A percentile compares a stretch with the other conserved stretches of the same genome.
Evolutionary conservation across 2,888 invertebrate species (phyloP).

Genomic region (Amorpha juglandis): DNA sequence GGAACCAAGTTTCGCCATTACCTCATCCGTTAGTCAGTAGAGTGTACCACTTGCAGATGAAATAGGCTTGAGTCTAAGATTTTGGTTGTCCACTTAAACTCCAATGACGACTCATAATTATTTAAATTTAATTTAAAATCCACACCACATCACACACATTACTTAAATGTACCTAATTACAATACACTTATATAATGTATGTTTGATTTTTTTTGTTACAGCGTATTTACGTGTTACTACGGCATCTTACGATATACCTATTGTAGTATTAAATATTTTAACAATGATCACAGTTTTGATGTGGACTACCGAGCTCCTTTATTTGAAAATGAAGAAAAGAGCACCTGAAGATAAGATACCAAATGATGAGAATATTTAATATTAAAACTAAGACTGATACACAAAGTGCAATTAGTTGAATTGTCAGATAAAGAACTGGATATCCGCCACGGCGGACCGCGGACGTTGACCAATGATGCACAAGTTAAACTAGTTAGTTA

Average conservation of each 20-base stretch:
- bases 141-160: no score
- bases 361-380: neutral
- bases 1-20: no score
- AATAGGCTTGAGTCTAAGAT: no score
- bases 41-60: no score
- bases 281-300: constrained; percentile 84
- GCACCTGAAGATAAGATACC: constrained; percentile 38
- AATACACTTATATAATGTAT: neutral
- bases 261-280: constrained; percentile 85
- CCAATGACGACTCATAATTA: no score
- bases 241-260: constrained; percentile 85
- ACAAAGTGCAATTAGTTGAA: constrained; percentile 9
- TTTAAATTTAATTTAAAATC: no score
- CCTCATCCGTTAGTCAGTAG: no score
- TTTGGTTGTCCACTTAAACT: no score
- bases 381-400: neutral
- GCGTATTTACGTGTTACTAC: constrained; percentile 85
- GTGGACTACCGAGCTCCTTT: constrained; percentile 83
- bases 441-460: constrained; percentile 34
- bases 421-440: constrained; percentile 35
- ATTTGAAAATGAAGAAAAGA: constrained; percentile 59
- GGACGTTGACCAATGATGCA: constrained; percentile 45
- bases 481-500: constrained; percentile 38
- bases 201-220: constrained; percentile 67
- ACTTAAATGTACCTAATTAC: no score